phyloP scores from a whole-genome alignment of 2,113 vertebrate species.

The Zosterops pallidus region DNA sequence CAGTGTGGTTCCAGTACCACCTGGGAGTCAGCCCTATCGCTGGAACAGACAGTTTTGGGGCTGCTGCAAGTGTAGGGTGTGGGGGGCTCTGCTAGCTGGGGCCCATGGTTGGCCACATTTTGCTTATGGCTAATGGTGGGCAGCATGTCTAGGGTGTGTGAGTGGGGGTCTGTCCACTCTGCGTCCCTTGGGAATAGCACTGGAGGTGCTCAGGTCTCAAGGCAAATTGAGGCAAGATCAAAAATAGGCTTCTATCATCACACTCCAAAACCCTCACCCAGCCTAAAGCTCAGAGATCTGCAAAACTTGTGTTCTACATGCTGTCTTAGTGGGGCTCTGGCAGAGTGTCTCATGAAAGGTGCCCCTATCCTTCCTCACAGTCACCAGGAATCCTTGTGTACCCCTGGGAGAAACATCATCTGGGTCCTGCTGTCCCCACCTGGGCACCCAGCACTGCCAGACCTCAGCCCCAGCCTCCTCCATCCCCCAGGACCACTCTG shows the following conservation, averaged over 20 bases:
- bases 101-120: fast-evolving
- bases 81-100: not conserved
- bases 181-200: not conserved
- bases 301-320: not conserved
- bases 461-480: not conserved
- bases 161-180: not conserved
- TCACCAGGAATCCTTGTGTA: not conserved
- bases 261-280: not conserved
- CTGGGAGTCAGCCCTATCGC: not conserved
- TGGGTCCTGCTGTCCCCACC: not conserved
- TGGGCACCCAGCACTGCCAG: fast-evolving
- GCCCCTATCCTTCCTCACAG: not conserved
- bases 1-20: not conserved
- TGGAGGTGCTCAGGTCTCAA: not conserved
- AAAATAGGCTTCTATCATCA: not conserved
- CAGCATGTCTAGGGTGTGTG: fast-evolving
- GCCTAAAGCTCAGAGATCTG: not conserved
- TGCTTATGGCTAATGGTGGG: not conserved
- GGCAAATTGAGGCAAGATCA: fast-evolving
- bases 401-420: not conserved
- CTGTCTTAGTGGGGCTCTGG: not conserved
- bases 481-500: fast-evolving
- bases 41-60: not conserved
- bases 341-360: fast-evolving
- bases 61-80: too few relatives aligned